Evolutionary conservation across 2,888 invertebrate species (phyloP), one percentile per base, ranked within the genome.

Genomic region (Bedellia somnulentella): DNA sequence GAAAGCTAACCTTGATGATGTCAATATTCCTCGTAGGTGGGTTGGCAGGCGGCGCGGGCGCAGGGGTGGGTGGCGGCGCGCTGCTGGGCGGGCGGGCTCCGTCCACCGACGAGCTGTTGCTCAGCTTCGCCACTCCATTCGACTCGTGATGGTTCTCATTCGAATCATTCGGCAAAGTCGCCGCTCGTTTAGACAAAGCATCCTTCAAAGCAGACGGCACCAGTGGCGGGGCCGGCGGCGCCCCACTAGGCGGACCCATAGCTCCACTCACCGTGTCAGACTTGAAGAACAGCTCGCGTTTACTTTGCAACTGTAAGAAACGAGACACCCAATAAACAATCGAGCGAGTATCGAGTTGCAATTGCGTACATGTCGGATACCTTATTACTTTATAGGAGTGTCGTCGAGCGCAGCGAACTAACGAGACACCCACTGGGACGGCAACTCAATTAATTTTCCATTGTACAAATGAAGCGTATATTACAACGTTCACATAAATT

Each of bases 231-330:
- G 44, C 23, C 40, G 37, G 42, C 46, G 32, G 48, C 42, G 26
- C 58, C 51, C 18, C 60, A 56, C 31, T 52, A 56, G 66, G 67
- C 27, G 68, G 57, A 14, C 75, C 79, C 49, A 80, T 81, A 44
- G 57, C 48, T 37, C 63, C 59, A 47, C 80, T 79, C 55, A 80
- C 68, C 24, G 80, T 75, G 45, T 82, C 81, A 37, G 83, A 81
- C 63, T 88, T 89, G 77, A 91, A 91, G 76, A 91, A 91, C 75
- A 89, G 81, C 78, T 91, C 90, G 47, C 91, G 82, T 78, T 91
- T 91, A 60, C 83, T 85, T 75, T 89, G 89, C 62, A 89, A 80
- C 84, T 87, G 80, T 11, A 79, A 78, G 41, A 27, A 44, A 42
- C n/a, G n/a, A n/a, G n/a, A n/a, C n/a, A n/a, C n/a, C n/a, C n/a